phyloP scores from a whole-genome alignment of 2,113 vertebrate genomes.

The Pterocles gutturalis region DNA sequence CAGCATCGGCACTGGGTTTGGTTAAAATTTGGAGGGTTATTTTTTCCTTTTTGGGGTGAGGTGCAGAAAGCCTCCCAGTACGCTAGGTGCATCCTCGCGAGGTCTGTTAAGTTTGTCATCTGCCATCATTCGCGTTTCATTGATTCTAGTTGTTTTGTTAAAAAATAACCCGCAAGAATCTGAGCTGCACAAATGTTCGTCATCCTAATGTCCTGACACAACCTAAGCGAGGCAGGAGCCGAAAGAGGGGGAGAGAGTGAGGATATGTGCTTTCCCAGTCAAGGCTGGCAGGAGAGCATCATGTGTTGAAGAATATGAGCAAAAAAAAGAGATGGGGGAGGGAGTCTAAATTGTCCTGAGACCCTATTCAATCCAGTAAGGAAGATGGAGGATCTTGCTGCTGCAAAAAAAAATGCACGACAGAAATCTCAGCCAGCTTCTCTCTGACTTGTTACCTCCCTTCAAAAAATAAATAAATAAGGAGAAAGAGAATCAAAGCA shows the following conservation, averaged over 20 bases:
- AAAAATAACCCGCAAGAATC: conserved; percentile 47
- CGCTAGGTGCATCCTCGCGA: conserved; percentile 22
- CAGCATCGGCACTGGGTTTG: neutral
- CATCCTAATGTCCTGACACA: conserved; percentile 47
- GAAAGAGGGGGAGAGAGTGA: neutral
- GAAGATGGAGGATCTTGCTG: conserved; percentile 71
- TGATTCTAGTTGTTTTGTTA: conserved; percentile 48
- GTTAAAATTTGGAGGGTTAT: conserved; percentile 1
- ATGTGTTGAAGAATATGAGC: conserved; percentile 40
- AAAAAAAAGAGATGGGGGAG: conserved; percentile 57
- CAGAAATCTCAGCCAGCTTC: conserved; percentile 52
- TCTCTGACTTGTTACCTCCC: conserved; percentile 43
- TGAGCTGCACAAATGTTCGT: conserved; percentile 33
- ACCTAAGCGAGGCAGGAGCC: conserved; percentile 9
- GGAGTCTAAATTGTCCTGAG: conserved; percentile 61
- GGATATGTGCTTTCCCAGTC: conserved; percentile 19
- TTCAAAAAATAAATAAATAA: conserved; percentile 50
- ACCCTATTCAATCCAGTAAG: conserved; percentile 68
- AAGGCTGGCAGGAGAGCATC: conserved; percentile 48
- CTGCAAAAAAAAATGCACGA: conserved; percentile 40
- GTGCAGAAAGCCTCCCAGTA: neutral
- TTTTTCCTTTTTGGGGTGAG: neutral
- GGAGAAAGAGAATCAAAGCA: conserved; percentile 21
- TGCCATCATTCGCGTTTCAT: conserved; percentile 31
- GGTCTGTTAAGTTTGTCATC: conserved; percentile 59